These are phyloP conservation scores for Oxyura jamaicensis DNA, from an alignment of 2,113 vertebrate genomes.

Conservation along the genomic window DNA sequence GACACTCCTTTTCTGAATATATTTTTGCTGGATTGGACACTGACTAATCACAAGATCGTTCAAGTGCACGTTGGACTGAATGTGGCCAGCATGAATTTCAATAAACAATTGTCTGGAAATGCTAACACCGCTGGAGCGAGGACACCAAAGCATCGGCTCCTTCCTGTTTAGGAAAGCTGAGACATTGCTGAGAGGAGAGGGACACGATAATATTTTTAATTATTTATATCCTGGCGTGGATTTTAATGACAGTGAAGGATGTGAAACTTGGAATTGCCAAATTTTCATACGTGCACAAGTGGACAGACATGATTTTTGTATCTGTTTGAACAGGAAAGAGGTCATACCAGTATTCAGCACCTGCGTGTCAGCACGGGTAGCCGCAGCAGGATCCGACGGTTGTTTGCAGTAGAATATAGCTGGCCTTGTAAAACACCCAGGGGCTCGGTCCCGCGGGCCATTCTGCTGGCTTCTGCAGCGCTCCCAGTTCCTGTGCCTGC, in stretches of 20 bases:
- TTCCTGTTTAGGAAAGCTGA: background rate
- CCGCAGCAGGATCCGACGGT: background rate
- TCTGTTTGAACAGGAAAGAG: background rate
- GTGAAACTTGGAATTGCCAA: background rate
- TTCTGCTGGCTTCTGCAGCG: background rate
- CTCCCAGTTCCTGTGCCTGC: background rate
- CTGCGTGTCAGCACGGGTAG: background rate
- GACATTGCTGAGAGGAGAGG: background rate
- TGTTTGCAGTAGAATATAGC: background rate
- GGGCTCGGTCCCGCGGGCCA: fast-evolving
- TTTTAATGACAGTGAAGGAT: background rate
- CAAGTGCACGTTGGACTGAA: background rate
- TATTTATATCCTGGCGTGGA: background rate
- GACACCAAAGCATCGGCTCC: background rate
- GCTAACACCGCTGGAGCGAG: background rate
- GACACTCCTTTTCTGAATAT: background rate
- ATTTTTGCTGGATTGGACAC: background rate
- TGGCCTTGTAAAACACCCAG: background rate
- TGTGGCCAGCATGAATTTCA: background rate
- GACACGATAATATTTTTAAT: background rate
- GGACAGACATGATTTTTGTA: background rate
- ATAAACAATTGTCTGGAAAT: background rate
- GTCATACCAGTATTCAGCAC: background rate
- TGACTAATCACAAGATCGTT: background rate
- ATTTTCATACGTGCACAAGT: fast-evolving